Evolutionary conservation across 2,113 vertebrate genomes (phyloP).

Genomic region (Euleptes europaea): DNA sequence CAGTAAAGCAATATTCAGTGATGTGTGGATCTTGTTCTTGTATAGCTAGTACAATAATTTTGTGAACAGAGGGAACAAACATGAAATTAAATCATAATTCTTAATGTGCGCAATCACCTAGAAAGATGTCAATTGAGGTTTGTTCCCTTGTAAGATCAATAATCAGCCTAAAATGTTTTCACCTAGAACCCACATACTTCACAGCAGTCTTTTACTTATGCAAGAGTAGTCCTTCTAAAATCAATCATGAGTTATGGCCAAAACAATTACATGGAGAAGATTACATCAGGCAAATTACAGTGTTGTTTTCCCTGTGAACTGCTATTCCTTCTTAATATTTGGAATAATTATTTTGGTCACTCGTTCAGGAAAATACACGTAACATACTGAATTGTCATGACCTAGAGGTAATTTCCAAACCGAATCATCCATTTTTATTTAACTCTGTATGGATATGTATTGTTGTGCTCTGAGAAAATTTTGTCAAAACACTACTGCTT

Average conservation of each 20-base stretch:
- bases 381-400: background rate
- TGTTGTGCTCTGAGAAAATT: background rate
- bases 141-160: background rate
- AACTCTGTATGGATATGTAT: background rate
- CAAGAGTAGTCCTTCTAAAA: background rate
- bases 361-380: background rate
- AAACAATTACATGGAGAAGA: background rate
- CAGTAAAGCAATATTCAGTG: background rate
- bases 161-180: constrained; percentile 28
- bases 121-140: background rate
- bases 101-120: background rate
- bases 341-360: background rate
- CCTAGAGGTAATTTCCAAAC: background rate
- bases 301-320: constrained; percentile 2
- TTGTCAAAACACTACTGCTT: background rate
- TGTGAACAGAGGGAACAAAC: background rate
- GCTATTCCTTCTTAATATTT: constrained; percentile 2
- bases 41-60: background rate
- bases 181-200: background rate
- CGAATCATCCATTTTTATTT: constrained; percentile 3
- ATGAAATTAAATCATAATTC: constrained; percentile 30
- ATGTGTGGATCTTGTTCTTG: background rate
- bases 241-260: background rate
- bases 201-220: background rate
- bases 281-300: background rate